A percentile compares a stretch with the other conserved stretches of the same genome.
phyloP scores from a whole-genome alignment of 2,113 vertebrate genomes.

The Polypterus bichir region DNA sequence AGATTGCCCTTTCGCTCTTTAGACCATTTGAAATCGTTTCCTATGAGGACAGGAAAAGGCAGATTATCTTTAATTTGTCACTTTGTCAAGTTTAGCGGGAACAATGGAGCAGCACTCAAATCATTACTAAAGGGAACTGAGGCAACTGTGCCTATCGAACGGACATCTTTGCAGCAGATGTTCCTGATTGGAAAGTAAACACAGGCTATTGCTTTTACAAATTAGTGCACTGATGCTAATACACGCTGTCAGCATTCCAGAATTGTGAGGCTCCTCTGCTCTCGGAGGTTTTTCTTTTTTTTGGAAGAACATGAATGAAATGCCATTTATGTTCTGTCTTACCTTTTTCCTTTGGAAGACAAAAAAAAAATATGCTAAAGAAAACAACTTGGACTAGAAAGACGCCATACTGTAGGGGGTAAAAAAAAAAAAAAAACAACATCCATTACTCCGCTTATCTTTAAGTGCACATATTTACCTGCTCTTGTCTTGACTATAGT shows the following conservation, averaged over 20 bases:
- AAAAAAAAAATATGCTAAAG: too few relatives aligned
- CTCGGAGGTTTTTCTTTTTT: neutral
- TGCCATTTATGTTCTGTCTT: too few relatives aligned
- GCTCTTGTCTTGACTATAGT: too few relatives aligned
- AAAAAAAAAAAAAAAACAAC: too few relatives aligned
- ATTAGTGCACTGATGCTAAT: neutral
- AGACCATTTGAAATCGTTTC: conserved; percentile 22
- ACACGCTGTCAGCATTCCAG: conserved; percentile 1
- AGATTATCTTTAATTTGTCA: conserved; percentile 17
- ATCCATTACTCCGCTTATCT: too few relatives aligned
- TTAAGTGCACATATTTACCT: too few relatives aligned
- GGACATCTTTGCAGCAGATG: conserved; percentile 50
- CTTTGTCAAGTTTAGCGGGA: conserved; percentile 22
- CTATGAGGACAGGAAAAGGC: conserved; percentile 28
- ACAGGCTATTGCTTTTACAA: conserved; percentile 2
- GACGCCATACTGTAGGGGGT: too few relatives aligned
- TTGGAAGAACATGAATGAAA: too few relatives aligned
- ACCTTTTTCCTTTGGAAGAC: too few relatives aligned
- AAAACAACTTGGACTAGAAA: too few relatives aligned
- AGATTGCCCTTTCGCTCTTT: conserved; percentile 8
- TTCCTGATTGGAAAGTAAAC: conserved; percentile 27
- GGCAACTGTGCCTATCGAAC: conserved; percentile 37
- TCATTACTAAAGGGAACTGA: conserved; percentile 11
- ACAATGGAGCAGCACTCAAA: conserved; percentile 10
- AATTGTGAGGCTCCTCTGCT: neutral